A percentile compares a stretch with the other conserved stretches of the same genome.
Conservation (phyloP, 30 jellyfish, hydroid and myxozoan species). For the Catostylus mosaicus region DNA sequence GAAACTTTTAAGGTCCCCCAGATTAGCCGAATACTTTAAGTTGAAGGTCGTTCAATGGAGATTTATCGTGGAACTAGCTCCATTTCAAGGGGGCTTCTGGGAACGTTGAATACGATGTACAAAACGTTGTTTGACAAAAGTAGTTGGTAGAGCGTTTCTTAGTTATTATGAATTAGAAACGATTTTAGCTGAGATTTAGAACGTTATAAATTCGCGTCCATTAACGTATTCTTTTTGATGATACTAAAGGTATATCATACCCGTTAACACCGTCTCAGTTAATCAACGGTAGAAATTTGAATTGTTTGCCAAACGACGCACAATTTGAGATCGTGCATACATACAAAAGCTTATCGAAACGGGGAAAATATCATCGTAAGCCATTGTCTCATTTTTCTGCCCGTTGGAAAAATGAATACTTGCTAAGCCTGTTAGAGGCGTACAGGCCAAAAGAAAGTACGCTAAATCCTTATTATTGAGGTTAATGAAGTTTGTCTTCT, state of each 20-base stretch:
- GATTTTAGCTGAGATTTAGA: too few species aligned
- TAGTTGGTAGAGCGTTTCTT: not conserved
- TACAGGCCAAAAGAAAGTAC: conserved; percentile 33
- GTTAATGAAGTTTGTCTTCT: conserved; percentile 11
- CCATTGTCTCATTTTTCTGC: conserved; percentile 6
- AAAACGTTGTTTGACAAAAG: not conserved
- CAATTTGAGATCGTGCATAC: conserved; percentile 32
- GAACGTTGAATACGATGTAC: not conserved
- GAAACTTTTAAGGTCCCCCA: not conserved
- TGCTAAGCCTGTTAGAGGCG: conserved; percentile 44
- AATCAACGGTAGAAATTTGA: not conserved
- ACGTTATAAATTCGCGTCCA: too few species aligned
- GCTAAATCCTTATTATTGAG: conserved; percentile 13
- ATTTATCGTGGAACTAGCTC: not conserved
- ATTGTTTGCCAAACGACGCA: not conserved
- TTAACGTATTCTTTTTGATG: too few species aligned
- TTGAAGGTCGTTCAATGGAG: not conserved
- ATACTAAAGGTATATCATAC: too few species aligned
- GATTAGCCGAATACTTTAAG: not conserved
- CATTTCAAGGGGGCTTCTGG: conserved; percentile 18
- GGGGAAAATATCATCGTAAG: conserved; percentile 37
- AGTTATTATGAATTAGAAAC: too few species aligned
- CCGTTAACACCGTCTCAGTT: conserved; percentile 17
- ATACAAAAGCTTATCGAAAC: conserved; percentile 43
- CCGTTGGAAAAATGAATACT: conserved; percentile 47